phyloP scores from a whole-genome alignment of 2,888 invertebrate species.

The Tipula unca region DNA sequence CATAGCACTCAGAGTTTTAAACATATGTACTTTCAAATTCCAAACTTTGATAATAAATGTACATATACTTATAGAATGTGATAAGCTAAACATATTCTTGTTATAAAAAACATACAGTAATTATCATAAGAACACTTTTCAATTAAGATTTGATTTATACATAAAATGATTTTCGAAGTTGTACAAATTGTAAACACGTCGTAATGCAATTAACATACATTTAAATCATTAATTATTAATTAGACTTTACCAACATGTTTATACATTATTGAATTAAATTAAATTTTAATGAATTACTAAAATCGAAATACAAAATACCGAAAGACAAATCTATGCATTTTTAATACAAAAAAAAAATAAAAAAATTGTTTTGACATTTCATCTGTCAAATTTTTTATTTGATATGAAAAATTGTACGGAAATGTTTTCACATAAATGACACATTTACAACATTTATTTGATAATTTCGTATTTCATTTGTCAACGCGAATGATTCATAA shows the following conservation, averaged over 20 bases:
- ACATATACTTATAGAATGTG: too few species aligned
- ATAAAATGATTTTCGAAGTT: not conserved
- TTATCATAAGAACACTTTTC: not conserved
- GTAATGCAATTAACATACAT: not conserved
- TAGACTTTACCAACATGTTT: not conserved
- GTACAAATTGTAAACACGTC: not conserved
- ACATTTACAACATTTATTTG: not conserved
- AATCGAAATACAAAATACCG: not conserved
- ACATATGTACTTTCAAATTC: too few species aligned
- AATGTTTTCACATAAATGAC: not conserved
- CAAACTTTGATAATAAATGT: too few species aligned
- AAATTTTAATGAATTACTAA: not conserved
- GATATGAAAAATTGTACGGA: not conserved
- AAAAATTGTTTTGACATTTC: not conserved
- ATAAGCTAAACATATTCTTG: too few species aligned
- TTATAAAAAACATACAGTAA: too few species aligned
- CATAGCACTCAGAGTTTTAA: too few species aligned
- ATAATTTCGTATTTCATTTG: not conserved
- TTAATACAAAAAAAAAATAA: not conserved
- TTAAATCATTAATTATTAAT: not conserved
- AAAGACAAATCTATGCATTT: not conserved
- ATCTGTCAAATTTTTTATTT: not conserved
- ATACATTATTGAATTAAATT: not conserved
- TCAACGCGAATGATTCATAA: not conserved
- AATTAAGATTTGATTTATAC: not conserved